phyloP scores from a whole-genome alignment of 2,113 vertebrate genomes.

The Xiphophorus couchianus region DNA sequence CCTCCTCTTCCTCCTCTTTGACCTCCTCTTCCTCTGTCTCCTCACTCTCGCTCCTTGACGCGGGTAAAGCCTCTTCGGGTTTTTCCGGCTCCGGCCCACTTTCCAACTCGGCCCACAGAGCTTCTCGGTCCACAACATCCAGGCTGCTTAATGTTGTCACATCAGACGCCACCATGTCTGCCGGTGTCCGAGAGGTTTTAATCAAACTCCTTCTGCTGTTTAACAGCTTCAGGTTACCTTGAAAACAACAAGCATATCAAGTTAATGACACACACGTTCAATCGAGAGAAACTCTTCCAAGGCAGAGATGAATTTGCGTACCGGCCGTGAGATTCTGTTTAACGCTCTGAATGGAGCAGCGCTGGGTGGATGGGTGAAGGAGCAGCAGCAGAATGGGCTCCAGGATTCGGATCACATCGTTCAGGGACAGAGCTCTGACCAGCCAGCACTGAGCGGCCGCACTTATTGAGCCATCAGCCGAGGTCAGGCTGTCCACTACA shows the following conservation, averaged over 20 bases:
- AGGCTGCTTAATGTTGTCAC: constrained; percentile 79
- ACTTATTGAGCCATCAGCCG: constrained; percentile 88
- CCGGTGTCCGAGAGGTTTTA: constrained; percentile 50
- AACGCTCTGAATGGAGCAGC: constrained; percentile 87
- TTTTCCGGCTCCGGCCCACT: constrained; percentile 76
- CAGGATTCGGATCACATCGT: constrained; percentile 91
- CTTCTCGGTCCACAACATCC: constrained; percentile 88
- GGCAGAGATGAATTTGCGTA: constrained; percentile 47
- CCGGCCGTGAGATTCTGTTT: constrained; percentile 84
- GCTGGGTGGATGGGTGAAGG: constrained; percentile 92
- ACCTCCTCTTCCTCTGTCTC: constrained; percentile 61
- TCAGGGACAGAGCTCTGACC: constrained; percentile 89
- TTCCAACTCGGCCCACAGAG: constrained; percentile 91
- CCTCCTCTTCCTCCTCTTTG: constrained; percentile 37
- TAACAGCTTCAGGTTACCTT: constrained; percentile 74
- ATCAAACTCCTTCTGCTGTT: constrained; percentile 73
- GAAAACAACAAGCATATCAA: constrained; percentile 13
- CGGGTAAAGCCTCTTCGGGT: constrained; percentile 30
- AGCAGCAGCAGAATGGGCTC: constrained; percentile 93
- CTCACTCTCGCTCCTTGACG: constrained; percentile 72
- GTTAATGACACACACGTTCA: not conserved
- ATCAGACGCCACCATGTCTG: constrained; percentile 69
- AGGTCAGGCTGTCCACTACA: constrained; percentile 93
- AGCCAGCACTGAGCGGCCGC: constrained; percentile 95
- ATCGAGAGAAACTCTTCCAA: not conserved